A percentile compares a stretch with the other conserved stretches of the same genome.
Evolutionary conservation across 2,797 vertebrate species (phyloP).

Genomic region (Atherinosoma microstoma): DNA sequence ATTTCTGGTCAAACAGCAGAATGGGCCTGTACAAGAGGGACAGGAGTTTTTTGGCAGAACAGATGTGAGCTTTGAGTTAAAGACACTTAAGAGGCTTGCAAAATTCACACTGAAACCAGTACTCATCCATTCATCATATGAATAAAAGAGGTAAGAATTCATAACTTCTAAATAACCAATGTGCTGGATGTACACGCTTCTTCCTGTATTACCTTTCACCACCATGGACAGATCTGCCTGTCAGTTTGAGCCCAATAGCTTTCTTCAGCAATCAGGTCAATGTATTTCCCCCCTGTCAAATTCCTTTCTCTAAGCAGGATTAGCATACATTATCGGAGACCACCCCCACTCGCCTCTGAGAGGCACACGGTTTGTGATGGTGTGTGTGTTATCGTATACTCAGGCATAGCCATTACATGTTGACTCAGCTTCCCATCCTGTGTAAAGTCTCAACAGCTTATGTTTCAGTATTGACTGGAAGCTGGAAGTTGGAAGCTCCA

Average conservation of each 20-base stretch:
- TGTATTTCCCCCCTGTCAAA: conserved; percentile 61
- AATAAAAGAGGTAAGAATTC: conserved; percentile 1
- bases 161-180: too few species aligned
- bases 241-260: conserved; percentile 45
- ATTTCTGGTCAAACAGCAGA: too few species aligned
- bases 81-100: neutral
- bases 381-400: conserved; percentile 70
- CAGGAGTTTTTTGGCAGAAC: neutral
- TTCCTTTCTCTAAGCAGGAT: conserved; percentile 74
- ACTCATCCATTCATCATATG: neutral
- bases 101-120: neutral
- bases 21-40: too few species aligned
- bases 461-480: conserved; percentile 77
- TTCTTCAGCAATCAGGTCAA: conserved; percentile 46
- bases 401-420: conserved; percentile 52
- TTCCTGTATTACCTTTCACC: conserved; percentile 67
- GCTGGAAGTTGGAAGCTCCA: conserved; percentile 48
- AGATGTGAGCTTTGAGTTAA: neutral
- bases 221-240: conserved; percentile 44
- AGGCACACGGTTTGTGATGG: conserved; percentile 57
- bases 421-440: conserved; percentile 69
- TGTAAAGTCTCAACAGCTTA: conserved; percentile 57
- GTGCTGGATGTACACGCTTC: conserved; percentile 22
- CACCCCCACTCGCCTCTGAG: conserved; percentile 27
- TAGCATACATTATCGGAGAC: conserved; percentile 50